Conservation (phyloP, 2,888 invertebrate species). For the Andricus quercusramuli region DNA sequence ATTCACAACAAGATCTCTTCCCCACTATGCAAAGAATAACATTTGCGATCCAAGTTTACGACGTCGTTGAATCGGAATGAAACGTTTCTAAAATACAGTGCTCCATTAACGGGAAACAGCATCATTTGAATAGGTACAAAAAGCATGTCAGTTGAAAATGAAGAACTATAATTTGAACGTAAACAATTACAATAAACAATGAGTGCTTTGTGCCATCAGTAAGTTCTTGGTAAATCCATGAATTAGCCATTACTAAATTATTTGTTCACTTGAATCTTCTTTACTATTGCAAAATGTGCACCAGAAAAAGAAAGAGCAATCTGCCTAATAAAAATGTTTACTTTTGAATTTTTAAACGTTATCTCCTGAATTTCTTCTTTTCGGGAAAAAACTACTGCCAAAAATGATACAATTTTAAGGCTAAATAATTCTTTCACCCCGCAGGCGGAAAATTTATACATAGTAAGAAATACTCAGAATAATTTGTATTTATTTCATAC, state of each 20-base stretch:
- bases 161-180: not conserved
- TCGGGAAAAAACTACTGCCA: no score
- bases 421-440: no score
- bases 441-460: no score
- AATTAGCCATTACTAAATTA: not conserved
- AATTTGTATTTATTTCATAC: no score
- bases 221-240: not conserved
- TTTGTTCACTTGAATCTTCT: not conserved
- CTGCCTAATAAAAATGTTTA: no score
- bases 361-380: no score
- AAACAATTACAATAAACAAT: not conserved
- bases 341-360: no score
- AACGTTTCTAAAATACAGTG: not conserved
- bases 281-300: not conserved
- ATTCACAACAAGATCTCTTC: not conserved
- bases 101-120: conserved; percentile 5
- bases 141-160: not conserved
- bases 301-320: not conserved
- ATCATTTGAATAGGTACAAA: not conserved
- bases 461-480: no score
- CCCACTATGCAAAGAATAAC: not conserved
- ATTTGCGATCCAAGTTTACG: not conserved
- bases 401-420: no score
- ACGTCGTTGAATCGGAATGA: not conserved
- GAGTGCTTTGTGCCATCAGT: not conserved